These are phyloP conservation scores for Cyprinus carpio DNA, from an alignment of 2,113 vertebrate genomes.

Conservation along the genomic window DNA sequence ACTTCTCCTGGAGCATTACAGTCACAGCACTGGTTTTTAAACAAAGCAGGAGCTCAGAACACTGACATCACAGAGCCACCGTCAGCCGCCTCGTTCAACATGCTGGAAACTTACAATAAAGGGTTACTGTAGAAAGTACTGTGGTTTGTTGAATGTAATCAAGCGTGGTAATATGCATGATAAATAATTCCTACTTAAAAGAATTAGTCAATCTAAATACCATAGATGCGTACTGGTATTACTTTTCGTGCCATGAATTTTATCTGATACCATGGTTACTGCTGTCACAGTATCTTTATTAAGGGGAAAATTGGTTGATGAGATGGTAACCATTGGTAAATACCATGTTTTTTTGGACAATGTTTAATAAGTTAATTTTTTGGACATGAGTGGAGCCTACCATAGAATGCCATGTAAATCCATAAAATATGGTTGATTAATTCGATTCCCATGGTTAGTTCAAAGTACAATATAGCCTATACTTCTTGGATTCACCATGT, in stretches of 20 bases:
- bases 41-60: constrained; percentile 19
- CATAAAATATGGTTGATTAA: not conserved
- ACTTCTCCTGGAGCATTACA: not conserved
- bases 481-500: too few species aligned
- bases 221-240: not conserved
- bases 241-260: not conserved
- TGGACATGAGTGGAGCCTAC: not conserved
- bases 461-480: too few species aligned
- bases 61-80: constrained; percentile 13
- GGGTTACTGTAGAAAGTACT: not conserved
- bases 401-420: not conserved
- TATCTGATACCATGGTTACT: not conserved
- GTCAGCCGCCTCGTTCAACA: not conserved
- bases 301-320: not conserved
- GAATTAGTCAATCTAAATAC: not conserved
- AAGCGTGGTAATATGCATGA: not conserved
- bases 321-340: not conserved
- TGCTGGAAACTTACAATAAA: not conserved
- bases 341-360: not conserved
- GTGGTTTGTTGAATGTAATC: not conserved
- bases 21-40: not conserved
- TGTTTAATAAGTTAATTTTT: not conserved
- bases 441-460: not conserved
- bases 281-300: not conserved
- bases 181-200: not conserved